These are phyloP conservation scores for Myotis planiceps DNA, from an alignment of 2,797 vertebrate genomes.

Conservation along the genomic window DNA sequence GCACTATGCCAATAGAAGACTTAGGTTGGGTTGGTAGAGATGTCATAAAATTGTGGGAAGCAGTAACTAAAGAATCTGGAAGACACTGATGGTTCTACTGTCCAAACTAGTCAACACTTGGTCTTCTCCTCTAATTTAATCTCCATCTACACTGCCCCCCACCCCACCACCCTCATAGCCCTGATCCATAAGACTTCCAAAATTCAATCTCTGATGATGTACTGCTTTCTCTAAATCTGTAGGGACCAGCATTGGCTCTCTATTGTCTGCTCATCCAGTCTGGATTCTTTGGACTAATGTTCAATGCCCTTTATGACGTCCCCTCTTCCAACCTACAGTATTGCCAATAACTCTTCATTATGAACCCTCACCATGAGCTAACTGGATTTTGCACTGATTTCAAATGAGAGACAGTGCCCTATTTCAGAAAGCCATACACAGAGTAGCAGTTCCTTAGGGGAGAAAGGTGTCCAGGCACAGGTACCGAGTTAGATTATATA, in stretches of 20 bases:
- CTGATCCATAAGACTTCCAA: no score
- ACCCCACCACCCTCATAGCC: accelerated
- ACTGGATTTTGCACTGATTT: neutral
- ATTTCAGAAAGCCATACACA: neutral
- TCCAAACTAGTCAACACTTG: neutral
- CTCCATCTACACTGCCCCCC: accelerated
- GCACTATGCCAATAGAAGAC: no score
- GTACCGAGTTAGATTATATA: neutral
- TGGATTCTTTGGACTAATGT: neutral
- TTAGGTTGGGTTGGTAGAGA: neutral
- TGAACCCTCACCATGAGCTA: neutral
- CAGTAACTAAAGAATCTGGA: neutral
- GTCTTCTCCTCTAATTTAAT: neutral
- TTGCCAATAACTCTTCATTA: neutral
- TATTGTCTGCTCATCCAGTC: neutral
- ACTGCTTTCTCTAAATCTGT: neutral
- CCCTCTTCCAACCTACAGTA: neutral
- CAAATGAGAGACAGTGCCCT: neutral
- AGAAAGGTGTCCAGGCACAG: neutral
- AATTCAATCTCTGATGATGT: neutral
- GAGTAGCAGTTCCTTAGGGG: neutral
- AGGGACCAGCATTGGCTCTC: neutral
- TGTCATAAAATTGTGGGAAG: neutral
- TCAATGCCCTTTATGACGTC: neutral
- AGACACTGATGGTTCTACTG: neutral